Evolutionary conservation across 2,888 invertebrate genomes (phyloP), one percentile per base, ranked within the genome.

Genomic region (Mesochorus sp.): DNA sequence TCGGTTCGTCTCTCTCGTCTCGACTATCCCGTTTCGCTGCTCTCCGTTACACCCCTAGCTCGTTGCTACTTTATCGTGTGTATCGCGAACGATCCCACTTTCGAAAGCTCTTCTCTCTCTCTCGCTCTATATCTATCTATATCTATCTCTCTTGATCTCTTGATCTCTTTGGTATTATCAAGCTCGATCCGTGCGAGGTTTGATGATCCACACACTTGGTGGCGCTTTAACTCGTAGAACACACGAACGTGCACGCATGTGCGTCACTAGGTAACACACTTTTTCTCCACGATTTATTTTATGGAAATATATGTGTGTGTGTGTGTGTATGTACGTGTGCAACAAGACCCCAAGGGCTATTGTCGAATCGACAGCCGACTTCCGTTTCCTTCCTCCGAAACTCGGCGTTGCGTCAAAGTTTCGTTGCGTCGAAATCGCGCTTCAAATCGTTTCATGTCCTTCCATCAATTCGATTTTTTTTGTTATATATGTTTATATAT

Each of bases 21-120:
- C 59, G 67, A 31, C n/a, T 31, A 12, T 44, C 37, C 12, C 21
- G 19, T 47, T 47, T 19, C 21, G 17, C 47, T 21, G 42, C 47
- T n/a, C 61, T 10, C 12, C 12, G 47, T 72, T 62, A 80, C 82
- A 81, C 68, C 76, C 72, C 49, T 12, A 44, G 57, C 70, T 70
- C 47, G 24, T 42, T 66, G 53, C n/a, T 57, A 47, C 34, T 57
- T 57, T 68, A 57, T 68, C 57, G 37, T 37, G 24, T 34, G 47
- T 17, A 70, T 57, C 57, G 3, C 24, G 68, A 39, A 59, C 51
- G 66, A 59, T 49, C 62, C 14, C 31, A 21, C 47, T 47, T 62
- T 19, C 31, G 28, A 44, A 21, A 47, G 31, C 47, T 67, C 6
- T 39, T 68, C 57, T 72, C 59, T 44, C 49, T 61, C 8, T n/a